Base-by-base conservation (phyloP, 2,113 vertebrate genomes). In the Charadrius vociferus region DNA sequence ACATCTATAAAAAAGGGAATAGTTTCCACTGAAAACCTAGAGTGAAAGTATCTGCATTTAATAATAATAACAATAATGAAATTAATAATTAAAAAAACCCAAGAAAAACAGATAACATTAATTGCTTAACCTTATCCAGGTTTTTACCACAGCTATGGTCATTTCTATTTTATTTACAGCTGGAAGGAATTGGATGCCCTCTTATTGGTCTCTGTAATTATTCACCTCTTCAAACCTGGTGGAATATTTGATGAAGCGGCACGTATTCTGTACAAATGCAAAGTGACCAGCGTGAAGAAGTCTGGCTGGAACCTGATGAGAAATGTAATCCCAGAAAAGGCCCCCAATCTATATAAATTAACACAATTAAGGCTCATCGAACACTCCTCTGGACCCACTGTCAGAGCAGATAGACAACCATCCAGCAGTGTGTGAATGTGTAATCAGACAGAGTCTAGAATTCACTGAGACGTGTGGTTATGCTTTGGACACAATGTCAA, bases 401-500 rank as follows among this genome's bases (percentile, higher is more conserved):
- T 96, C 96, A 95, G 73, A 90, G 81, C 62, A 75, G 78, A 95
- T 96, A 86, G 95, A 80, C 68, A 94, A 82, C 34, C 82, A 85
- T 22, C 47, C 85, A 86, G 65, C 74, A 66, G 68, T 15, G 36
- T 39, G 5, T 61, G 43, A 92, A 88, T 73, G 71, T 80, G 77
- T 85, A 86, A 95, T 91, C 85, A 90, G 71, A 74, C 24, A 47
- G 84, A 88, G 81, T 62, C 90, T 96, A 49, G 56, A 77, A 90
- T 59, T 91, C 90, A 83, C 67, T 27, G 52, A 71, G 70, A 95
- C 2, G 11, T 81, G 89, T 65, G 45, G 52, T 82, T 55, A 90
- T 86, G 87, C 65, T 93, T 92, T 87, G 78, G 95, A 96, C 89
- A 91, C 85, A 73, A 92, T 88, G 97, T 95, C 97, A 97, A 53